Base-by-base conservation (phyloP, 2,888 invertebrate genomes). In the Drosophila mercatorum region DNA sequence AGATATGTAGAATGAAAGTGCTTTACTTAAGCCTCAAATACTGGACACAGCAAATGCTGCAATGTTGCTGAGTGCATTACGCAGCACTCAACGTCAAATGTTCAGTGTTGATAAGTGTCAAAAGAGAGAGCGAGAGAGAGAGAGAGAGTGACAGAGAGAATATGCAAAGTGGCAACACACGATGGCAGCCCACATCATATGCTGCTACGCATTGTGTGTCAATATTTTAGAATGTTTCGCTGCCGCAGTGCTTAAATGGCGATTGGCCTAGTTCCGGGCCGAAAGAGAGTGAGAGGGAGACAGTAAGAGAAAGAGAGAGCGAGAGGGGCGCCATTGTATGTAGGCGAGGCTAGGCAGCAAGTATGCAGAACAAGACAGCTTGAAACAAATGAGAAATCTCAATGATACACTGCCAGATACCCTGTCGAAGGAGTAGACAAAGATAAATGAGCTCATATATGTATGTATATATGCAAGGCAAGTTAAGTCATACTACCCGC, bases 151-250 rank as follows among this genome's bases (percentile, higher is more conserved):
- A 10, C 10, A 26, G 55, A 41, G 51, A 10, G 31, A 6, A 34
- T 7, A 57, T 4, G 56, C 56, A 31, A 17, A 22, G 14, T 31
- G 17, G 28, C 57, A 34, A 3, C 38, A 22, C 49, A 17, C 6
- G 22, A 22, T 12, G 47, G 40, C 8, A 28, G 34, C 60, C n/a
- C 28, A 38, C 44, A 14, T 28, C 46, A 46, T 5, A 58, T 17
- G 58, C 28, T 49, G 38, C 22, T 14, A 12, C 28, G 12, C 46
- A 62, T 53, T 49, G 51, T 65, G 68, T 65, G 68, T 41, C 59
- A 74, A 64, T 75, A 69, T 65, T 58, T 11, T 43, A 63, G 56
- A 68, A 74, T 65, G 44, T 59, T 66, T 61, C 49, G 53, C 49
- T 52, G 51, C 41, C 43, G 44, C 40, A 38, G 26, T 63, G 49